Percentiles rank a stretch among this genome's conserved stretches.
phyloP scores from a whole-genome alignment of 2,113 vertebrate genomes.

The Dascyllus trimaculatus region DNA sequence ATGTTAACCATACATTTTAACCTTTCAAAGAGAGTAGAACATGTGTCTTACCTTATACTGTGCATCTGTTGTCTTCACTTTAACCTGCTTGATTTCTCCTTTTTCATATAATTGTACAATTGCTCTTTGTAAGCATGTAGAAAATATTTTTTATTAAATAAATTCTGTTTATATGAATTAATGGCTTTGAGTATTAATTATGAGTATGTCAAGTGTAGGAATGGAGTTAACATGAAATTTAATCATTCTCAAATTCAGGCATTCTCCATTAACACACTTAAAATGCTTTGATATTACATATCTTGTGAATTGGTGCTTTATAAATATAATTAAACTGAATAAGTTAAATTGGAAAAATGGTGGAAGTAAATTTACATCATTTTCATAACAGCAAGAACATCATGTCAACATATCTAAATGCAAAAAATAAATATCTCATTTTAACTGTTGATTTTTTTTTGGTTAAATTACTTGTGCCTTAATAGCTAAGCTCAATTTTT shows the following conservation, averaged over 20 bases:
- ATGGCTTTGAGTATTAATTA: conserved; percentile 11
- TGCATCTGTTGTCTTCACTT: conserved; percentile 33
- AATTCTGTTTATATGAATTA: conserved; percentile 36
- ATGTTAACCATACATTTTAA: conserved; percentile 12
- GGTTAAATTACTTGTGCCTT: no score
- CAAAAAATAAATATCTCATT: no score
- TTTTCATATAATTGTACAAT: conserved; percentile 60
- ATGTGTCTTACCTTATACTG: background rate
- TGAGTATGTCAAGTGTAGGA: background rate
- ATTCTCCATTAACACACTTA: background rate
- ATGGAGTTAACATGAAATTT: background rate
- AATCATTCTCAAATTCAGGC: no score
- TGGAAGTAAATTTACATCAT: no score
- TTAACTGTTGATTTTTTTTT: no score
- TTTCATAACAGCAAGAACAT: no score
- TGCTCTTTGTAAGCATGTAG: conserved; percentile 53
- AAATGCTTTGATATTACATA: no score
- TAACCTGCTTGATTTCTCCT: conserved; percentile 13
- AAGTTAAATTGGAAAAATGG: no score
- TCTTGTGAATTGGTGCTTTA: no score
- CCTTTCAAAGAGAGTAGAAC: conserved; percentile 8
- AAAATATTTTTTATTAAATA: conserved; percentile 65
- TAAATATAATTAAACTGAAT: no score
- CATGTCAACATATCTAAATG: no score
- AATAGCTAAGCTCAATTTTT: no score